Conservation (phyloP, 2,797 vertebrate genomes). For the Emydoidea blandingii region DNA sequence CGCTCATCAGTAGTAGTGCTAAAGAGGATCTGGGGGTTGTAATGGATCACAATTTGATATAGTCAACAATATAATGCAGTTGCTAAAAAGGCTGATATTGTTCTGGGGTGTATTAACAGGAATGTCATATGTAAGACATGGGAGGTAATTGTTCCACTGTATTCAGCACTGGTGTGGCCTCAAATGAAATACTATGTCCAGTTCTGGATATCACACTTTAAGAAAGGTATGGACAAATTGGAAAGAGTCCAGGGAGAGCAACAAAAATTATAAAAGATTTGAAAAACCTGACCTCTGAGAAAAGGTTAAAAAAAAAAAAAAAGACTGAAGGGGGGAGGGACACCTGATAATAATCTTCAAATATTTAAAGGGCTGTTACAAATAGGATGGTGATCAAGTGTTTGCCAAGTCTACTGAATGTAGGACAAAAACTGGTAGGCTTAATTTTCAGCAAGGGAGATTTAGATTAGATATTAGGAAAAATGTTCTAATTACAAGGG, state of each 20-base stretch:
- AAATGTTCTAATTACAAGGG: background rate
- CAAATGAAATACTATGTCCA: no score
- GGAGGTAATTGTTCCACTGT: no score
- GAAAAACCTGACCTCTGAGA: background rate
- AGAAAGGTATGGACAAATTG: no score
- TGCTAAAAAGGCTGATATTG: no score
- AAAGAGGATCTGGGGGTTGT: no score
- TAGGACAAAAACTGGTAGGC: background rate
- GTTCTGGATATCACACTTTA: no score
- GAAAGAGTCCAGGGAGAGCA: background rate
- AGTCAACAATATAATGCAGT: no score
- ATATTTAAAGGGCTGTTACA: background rate
- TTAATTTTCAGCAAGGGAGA: background rate
- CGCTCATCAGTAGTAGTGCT: no score
- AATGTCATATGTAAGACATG: no score
- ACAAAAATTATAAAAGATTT: background rate
- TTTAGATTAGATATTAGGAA: background rate
- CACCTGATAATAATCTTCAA: background rate
- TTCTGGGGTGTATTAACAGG: no score
- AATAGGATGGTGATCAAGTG: background rate
- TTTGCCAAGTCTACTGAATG: background rate
- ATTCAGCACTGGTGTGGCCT: no score
- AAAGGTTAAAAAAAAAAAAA: background rate
- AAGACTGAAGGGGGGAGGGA: background rate
- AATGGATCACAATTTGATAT: no score